Evolutionary conservation across 2,113 vertebrate genomes (phyloP), one percentile per base, ranked within the genome.

Genomic region (Diadophis punctatus): DNA sequence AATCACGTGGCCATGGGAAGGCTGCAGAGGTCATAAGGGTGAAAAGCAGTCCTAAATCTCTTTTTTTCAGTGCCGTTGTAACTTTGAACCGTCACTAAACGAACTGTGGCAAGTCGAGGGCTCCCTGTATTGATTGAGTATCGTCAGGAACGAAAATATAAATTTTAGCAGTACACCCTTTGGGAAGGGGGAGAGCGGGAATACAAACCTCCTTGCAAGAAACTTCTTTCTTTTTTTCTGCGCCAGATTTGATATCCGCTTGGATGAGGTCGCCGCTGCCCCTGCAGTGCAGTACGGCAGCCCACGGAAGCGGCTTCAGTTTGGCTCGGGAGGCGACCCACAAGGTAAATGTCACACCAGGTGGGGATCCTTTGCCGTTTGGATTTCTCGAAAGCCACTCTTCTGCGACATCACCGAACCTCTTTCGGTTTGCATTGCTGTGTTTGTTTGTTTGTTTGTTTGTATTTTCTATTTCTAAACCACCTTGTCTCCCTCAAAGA

Each of bases 251-350:
- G 98, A 98, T 90, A 96, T 97, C 92, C 96, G 97, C 87, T 97
- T 96, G 48, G 98, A 98, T 96, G 97, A 98, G 96, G 96, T 98
- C 94, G 98, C 97, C 91, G 10, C 95, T 92, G 95, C 93, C 96
- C 95, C 98, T 95, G 9, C 98, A 85, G 95, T 95, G 90, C 97
- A 96, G 94, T 96, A 92, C 90, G 90, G 94, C 96, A 98, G 95
- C 91, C 96, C 98, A 68, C 98, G 98, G 91, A 99, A 98, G 95
- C 98, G 97, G 91, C 98, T 99, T 90, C 98, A 98, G 93, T 98
- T 99, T 93, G 93, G 94, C 11, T 96, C 98, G 74, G 48, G 97
- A 48, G 98, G 98, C 86, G 97, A 97, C 94, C 80, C 23, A 2
- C 97, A 98, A 96, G 98, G 99, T 99, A 98, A 95, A 90, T 91